Evolutionary conservation across 2,797 vertebrate genomes (phyloP).

Genomic region (Urocyon cinereoargenteus): DNA sequence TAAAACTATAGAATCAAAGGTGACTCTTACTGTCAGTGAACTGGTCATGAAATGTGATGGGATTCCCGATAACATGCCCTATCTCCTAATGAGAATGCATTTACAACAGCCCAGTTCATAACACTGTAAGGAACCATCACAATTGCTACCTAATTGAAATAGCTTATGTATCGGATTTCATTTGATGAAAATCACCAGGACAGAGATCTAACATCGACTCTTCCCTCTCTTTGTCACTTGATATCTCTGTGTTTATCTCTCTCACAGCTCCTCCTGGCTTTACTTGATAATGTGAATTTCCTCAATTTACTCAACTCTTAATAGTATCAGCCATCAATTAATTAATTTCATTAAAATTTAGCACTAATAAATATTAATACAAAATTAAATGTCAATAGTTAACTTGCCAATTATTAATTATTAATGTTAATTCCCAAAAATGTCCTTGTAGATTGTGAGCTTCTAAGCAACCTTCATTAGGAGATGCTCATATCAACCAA

Average conservation of each 20-base stretch:
- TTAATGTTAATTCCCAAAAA: not conserved
- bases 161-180: slow-evolving; percentile 16
- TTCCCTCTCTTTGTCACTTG: not conserved
- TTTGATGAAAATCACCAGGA: slow-evolving; percentile 62
- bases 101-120: not conserved
- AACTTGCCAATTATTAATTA: too few relatives aligned
- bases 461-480: not conserved
- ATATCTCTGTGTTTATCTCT: slow-evolving; percentile 3
- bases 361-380: too few relatives aligned
- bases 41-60: slow-evolving; percentile 26
- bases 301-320: not conserved
- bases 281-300: not conserved
- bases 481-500: not conserved
- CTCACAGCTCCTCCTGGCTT: not conserved
- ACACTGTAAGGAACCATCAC: slow-evolving; percentile 57
- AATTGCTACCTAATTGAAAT: slow-evolving; percentile 36
- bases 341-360: too few relatives aligned
- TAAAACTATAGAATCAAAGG: slow-evolving; percentile 68
- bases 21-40: slow-evolving; percentile 2
- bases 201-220: not conserved
- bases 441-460: not conserved
- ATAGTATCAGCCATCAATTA: not conserved
- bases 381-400: too few relatives aligned
- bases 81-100: slow-evolving; percentile 55
- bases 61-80: slow-evolving; percentile 51